Evolutionary conservation across 2,113 vertebrate species (phyloP).

Genomic region (Thymallus thymallus): DNA sequence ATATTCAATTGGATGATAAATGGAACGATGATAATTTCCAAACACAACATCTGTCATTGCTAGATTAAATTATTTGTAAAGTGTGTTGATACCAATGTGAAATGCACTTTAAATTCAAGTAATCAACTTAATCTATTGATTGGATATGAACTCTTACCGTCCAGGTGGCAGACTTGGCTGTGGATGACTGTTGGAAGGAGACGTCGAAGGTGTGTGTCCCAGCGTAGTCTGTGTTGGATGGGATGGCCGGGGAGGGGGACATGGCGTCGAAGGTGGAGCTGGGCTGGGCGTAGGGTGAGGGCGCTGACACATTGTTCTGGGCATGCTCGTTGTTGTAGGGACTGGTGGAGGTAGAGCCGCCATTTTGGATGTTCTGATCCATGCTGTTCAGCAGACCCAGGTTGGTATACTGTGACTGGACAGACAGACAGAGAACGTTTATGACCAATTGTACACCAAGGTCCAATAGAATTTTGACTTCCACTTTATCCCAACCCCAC

Average conservation of each 20-base stretch:
- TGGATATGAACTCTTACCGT: constrained; percentile 84
- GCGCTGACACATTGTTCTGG: constrained; percentile 91
- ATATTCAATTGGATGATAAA: no score
- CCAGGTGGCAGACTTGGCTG: constrained; percentile 98
- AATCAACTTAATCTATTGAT: no score
- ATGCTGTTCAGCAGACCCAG: constrained; percentile 98
- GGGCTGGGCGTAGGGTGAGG: constrained; percentile 95
- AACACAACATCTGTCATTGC: no score
- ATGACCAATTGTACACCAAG: no score
- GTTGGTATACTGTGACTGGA: constrained; percentile 95
- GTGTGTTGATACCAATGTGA: neutral
- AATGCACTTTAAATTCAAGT: no score
- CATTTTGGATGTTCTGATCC: constrained; percentile 97
- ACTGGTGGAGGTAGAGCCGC: constrained; percentile 94
- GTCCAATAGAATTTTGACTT: no score
- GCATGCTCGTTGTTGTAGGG: constrained; percentile 95
- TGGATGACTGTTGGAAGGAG: constrained; percentile 98
- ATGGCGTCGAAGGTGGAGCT: constrained; percentile 97
- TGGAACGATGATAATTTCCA: no score
- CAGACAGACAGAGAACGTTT: no score
- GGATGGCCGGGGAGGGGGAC: constrained; percentile 95
- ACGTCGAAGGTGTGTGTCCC: constrained; percentile 97
- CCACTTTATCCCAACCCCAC: no score
- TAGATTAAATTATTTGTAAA: no score
- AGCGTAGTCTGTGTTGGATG: constrained; percentile 98